phyloP scores from a whole-genome alignment of 2,888 invertebrate genomes.

The Athalia circularis region DNA sequence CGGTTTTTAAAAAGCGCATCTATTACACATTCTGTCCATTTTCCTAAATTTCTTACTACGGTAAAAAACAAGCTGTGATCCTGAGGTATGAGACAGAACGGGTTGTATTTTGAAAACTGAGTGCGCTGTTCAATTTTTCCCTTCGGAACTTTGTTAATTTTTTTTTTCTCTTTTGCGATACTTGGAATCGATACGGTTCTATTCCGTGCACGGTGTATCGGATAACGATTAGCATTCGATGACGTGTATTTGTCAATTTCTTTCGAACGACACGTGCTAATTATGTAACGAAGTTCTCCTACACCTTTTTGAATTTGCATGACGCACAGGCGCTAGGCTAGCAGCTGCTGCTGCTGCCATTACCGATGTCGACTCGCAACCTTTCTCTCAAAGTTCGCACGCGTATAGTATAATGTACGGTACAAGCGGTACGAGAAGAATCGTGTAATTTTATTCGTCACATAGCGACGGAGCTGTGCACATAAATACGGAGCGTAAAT shows the following conservation, averaged over 20 bases:
- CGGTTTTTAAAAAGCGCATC: too few species aligned
- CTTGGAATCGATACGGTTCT: neutral
- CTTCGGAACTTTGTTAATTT: neutral
- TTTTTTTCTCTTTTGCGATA: neutral
- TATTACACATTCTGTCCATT: too few species aligned
- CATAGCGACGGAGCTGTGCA: neutral
- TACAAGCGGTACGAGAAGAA: neutral
- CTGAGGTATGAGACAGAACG: too few species aligned
- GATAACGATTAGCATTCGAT: neutral
- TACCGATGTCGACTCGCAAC: constrained; percentile 4
- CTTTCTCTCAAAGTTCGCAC: constrained; percentile 38
- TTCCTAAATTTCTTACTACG: too few species aligned
- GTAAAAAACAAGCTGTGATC: too few species aligned
- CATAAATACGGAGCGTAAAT: neutral
- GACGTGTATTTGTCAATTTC: constrained; percentile 9
- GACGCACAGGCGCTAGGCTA: neutral
- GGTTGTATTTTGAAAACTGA: too few species aligned
- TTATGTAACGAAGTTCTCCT: constrained; percentile 4
- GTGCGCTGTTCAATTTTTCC: neutral
- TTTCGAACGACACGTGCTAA: constrained; percentile 13
- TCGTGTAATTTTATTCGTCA: neutral
- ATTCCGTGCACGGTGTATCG: neutral
- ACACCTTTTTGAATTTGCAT: neutral
- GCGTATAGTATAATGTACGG: neutral
- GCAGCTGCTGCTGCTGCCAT: neutral